phyloP scores from a whole-genome alignment of 2,888 invertebrate species.

The Eilema caniola region DNA sequence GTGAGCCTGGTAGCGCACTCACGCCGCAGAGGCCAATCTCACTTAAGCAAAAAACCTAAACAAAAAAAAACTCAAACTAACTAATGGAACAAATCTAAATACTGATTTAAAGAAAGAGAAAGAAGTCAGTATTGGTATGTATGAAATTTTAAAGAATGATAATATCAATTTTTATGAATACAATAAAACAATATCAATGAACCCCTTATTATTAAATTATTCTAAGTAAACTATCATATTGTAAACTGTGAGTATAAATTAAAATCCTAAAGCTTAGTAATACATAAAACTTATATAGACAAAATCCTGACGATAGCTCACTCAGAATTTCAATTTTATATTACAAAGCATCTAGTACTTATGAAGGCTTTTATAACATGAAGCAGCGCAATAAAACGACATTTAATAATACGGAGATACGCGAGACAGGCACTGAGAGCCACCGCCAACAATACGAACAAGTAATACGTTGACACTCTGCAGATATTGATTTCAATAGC shows the following conservation, averaged over 20 bases:
- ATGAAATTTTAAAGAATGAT: too few relatives aligned
- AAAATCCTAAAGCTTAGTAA: slow-evolving; percentile 64
- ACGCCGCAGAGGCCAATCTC: slow-evolving; percentile 71
- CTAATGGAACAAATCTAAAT: neutral
- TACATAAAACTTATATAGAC: slow-evolving; percentile 75
- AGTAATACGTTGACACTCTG: slow-evolving; percentile 58
- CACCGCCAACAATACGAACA: slow-evolving; percentile 44
- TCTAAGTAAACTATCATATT: slow-evolving; percentile 47
- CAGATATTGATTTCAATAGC: slow-evolving; percentile 60
- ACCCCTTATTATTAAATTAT: too few relatives aligned
- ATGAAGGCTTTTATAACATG: slow-evolving; percentile 66
- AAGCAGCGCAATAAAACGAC: slow-evolving; percentile 65
- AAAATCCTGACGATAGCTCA: slow-evolving; percentile 61
- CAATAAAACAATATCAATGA: neutral
- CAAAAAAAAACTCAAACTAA: slow-evolving; percentile 28
- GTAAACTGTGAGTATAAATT: slow-evolving; percentile 63
- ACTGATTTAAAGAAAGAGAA: neutral
- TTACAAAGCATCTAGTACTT: slow-evolving; percentile 70
- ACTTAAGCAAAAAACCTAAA: too few relatives aligned
- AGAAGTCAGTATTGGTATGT: neutral
- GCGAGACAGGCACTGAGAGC: slow-evolving; percentile 53
- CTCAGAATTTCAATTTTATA: slow-evolving; percentile 73
- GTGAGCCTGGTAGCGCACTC: slow-evolving; percentile 68
- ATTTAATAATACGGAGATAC: slow-evolving; percentile 67
- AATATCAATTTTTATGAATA: neutral